These are phyloP conservation scores for Taenaris catops DNA, from an alignment of 2,888 invertebrate species.

Conservation along the genomic window DNA sequence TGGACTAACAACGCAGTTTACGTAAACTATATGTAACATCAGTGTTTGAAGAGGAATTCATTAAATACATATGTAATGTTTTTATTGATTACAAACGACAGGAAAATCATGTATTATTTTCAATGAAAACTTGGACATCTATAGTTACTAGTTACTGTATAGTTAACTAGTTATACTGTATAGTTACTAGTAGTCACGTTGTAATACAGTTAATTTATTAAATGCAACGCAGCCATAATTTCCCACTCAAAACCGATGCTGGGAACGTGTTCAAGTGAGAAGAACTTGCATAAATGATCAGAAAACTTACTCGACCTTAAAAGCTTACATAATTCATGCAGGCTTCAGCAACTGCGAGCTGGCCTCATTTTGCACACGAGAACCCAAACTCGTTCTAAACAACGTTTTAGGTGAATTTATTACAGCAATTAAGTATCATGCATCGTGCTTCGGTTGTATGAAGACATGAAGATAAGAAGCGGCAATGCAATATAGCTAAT, in stretches of 20 bases:
- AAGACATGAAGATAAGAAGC: too few relatives aligned
- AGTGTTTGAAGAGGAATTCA: too few relatives aligned
- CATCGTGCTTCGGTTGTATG: conserved; percentile 4
- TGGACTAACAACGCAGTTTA: too few relatives aligned
- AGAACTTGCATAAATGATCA: conserved; percentile 42
- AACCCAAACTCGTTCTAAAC: conserved; percentile 28
- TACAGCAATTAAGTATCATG: conserved; percentile 16
- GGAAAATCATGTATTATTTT: too few relatives aligned
- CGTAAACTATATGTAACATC: too few relatives aligned
- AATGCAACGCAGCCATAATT: conserved; percentile 1
- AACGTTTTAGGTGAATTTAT: conserved; percentile 20
- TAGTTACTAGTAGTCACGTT: too few relatives aligned
- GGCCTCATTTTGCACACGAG: conserved; percentile 38
- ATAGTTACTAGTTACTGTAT: too few relatives aligned
- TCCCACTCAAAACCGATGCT: conserved; percentile 18
- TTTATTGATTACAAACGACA: too few relatives aligned
- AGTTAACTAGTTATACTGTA: too few relatives aligned
- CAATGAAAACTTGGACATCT: too few relatives aligned
- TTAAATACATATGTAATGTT: too few relatives aligned
- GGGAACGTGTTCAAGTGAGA: conserved; percentile 45
- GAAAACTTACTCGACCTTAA: conserved; percentile 43
- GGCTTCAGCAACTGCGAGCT: conserved; percentile 29
- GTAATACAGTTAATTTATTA: background rate
- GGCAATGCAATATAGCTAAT: too few relatives aligned
- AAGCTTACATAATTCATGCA: conserved; percentile 46